Conservation (phyloP, 2,797 vertebrate species). For the Petrocephalus schoutedeni region DNA sequence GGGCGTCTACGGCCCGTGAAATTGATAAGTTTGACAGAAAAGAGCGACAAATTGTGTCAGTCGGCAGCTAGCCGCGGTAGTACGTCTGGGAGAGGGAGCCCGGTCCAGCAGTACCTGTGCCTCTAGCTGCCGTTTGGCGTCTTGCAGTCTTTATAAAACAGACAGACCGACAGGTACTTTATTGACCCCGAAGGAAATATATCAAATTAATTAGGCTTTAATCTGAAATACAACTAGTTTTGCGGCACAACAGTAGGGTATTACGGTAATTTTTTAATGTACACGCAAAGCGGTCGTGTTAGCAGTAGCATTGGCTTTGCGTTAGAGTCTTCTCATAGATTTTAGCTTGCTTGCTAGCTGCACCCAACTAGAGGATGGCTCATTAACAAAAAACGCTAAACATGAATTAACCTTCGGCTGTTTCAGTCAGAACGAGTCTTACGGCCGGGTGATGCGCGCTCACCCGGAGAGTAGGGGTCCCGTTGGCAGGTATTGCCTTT, state of each 20-base stretch:
- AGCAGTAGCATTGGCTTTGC: neutral
- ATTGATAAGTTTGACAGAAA: neutral
- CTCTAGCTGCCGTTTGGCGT: neutral
- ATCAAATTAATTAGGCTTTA: too few relatives aligned
- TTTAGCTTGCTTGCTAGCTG: neutral
- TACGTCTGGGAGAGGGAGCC: neutral
- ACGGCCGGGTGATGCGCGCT: neutral
- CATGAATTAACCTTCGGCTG: neutral
- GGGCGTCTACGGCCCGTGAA: constrained; percentile 11
- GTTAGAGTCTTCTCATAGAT: neutral
- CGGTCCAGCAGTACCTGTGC: neutral
- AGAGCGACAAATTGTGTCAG: neutral
- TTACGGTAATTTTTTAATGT: neutral
- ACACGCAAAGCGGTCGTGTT: neutral
- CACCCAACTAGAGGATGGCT: neutral
- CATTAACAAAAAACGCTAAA: neutral
- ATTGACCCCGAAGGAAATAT: too few relatives aligned
- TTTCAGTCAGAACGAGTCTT: neutral
- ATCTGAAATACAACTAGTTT: neutral
- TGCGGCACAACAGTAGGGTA: neutral
- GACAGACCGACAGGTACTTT: too few relatives aligned
- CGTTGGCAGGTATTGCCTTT: neutral
- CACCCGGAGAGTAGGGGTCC: neutral
- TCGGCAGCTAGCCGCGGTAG: neutral
- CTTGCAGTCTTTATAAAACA: neutral